phyloP scores from a whole-genome alignment of 1,140 invertebrate genomes.

The Adelges cooleyi region DNA sequence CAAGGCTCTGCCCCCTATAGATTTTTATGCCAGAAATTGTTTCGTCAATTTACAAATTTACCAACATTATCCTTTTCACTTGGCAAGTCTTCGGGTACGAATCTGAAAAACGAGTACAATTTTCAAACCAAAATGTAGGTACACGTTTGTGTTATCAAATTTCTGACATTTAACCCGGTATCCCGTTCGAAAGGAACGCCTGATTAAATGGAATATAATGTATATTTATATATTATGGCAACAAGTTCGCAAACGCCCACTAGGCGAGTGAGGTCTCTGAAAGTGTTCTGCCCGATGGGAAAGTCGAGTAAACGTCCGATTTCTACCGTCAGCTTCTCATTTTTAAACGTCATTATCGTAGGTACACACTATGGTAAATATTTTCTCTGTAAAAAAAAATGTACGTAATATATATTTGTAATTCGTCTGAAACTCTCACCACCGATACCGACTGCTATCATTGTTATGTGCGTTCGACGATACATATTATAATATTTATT shows the following conservation, averaged over 20 bases:
- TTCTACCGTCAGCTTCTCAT: constrained; percentile 26
- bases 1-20: no score
- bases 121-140: no score
- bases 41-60: no score
- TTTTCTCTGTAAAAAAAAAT: background rate
- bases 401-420: constrained; percentile 11
- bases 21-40: no score
- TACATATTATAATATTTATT: no score
- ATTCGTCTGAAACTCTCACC: constrained; percentile 27
- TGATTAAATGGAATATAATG: no score
- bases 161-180: no score
- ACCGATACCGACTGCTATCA: background rate
- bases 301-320: constrained; percentile 22
- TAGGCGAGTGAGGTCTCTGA: constrained; percentile 1
- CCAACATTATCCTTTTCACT: no score
- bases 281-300: constrained; percentile 20
- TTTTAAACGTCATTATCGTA: constrained; percentile 18
- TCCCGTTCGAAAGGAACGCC: no score
- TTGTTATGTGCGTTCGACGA: background rate
- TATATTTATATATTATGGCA: background rate
- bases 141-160: no score
- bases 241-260: constrained; percentile 16
- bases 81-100: no score
- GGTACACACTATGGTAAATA: constrained; percentile 18
- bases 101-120: no score